These are phyloP conservation scores for Nestor notabilis DNA, from an alignment of 2,113 vertebrate genomes.

Conservation along the genomic window DNA sequence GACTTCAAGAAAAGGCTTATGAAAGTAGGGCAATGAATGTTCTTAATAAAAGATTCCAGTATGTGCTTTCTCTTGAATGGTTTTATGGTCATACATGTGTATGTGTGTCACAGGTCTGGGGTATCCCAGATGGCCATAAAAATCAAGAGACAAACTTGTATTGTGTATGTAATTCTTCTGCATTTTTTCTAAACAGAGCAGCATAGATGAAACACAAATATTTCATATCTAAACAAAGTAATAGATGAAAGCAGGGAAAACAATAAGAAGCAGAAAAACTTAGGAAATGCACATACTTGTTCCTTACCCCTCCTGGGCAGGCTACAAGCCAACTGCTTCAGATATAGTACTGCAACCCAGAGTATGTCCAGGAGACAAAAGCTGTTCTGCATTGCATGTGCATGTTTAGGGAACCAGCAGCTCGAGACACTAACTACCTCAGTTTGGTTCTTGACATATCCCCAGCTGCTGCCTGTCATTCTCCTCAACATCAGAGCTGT, in stretches of 20 bases:
- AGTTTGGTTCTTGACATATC: background rate
- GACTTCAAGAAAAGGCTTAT: background rate
- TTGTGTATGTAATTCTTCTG: background rate
- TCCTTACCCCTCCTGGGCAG: background rate
- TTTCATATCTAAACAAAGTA: background rate
- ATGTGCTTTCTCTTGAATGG: background rate
- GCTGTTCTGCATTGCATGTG: background rate
- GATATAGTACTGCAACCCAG: background rate
- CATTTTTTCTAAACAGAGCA: background rate
- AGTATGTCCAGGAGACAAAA: background rate
- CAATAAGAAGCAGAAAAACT: background rate
- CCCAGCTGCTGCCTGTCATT: background rate
- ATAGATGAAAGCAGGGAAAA: background rate
- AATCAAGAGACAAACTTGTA: background rate
- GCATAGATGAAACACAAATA: background rate
- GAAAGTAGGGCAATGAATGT: background rate
- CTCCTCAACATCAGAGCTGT: background rate
- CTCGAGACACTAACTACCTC: background rate
- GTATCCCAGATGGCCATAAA: background rate
- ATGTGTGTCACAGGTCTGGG: background rate
- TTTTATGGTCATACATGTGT: rapidly evolving
- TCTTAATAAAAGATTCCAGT: background rate
- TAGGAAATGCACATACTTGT: background rate
- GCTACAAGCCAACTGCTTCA: background rate
- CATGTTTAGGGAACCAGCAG: background rate